A percentile compares a stretch with the other conserved stretches of the same genome.
These are phyloP conservation scores for cattle (Bos taurus) DNA, from an alignment of 2,113 vertebrate species.

Conservation along the genomic window ARS-UCD2.0 NC_037352.1:22414001-22414500, in stretches of 20 bases:
- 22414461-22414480: neutral
- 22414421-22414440: neutral
- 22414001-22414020: neutral
- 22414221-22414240: neutral
- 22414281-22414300: neutral
- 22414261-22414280: neutral
- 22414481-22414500: neutral
- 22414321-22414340: neutral
- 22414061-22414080: neutral
- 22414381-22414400: conserved; percentile 16
- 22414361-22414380: neutral
- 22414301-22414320: neutral
- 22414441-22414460: conserved; percentile 33
- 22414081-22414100: neutral
- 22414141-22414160: neutral
- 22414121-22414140: neutral
- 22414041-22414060: neutral
- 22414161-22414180: neutral
- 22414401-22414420: conserved; percentile 24
- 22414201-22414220: neutral
- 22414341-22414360: neutral
- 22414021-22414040: neutral
- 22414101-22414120: neutral
- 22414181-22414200: neutral
- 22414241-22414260: neutral